Conservation (phyloP, 2,113 vertebrate species). For the Tringa solitaria region DNA sequence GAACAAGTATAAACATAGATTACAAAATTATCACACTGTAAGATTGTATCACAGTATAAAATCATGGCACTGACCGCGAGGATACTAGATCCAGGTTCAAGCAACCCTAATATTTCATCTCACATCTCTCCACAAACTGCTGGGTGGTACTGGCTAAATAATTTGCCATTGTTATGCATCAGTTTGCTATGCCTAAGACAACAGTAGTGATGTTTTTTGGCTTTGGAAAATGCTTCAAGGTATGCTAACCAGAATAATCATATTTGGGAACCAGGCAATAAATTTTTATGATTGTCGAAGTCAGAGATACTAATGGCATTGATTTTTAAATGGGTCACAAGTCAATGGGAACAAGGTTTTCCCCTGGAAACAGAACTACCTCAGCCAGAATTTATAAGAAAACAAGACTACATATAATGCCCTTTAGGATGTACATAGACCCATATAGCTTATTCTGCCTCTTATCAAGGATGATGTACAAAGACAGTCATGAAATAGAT, state of each 20-base stretch:
- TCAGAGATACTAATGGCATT: not conserved
- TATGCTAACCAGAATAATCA: not conserved
- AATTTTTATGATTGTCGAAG: not conserved
- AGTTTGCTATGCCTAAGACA: not conserved
- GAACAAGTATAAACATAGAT: not conserved
- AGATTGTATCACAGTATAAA: not conserved
- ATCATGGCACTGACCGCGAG: not conserved
- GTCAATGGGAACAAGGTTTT: not conserved
- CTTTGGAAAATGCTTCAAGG: not conserved
- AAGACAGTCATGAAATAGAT: not conserved
- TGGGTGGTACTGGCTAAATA: not conserved
- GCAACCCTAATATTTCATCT: not conserved
- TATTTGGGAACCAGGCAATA: not conserved
- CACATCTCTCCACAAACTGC: not conserved
- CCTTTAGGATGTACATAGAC: not conserved
- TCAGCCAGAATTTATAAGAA: not conserved
- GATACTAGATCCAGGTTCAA: not conserved
- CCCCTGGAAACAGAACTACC: not conserved
- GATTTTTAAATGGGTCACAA: not conserved
- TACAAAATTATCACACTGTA: not conserved
- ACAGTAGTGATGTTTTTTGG: not conserved
- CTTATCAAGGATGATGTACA: not conserved
- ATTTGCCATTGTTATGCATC: not conserved
- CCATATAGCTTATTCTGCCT: not conserved
- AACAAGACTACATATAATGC: not conserved